Evolutionary conservation across 2,797 vertebrate species (phyloP).

Genomic region (Squalus acanthias): DNA sequence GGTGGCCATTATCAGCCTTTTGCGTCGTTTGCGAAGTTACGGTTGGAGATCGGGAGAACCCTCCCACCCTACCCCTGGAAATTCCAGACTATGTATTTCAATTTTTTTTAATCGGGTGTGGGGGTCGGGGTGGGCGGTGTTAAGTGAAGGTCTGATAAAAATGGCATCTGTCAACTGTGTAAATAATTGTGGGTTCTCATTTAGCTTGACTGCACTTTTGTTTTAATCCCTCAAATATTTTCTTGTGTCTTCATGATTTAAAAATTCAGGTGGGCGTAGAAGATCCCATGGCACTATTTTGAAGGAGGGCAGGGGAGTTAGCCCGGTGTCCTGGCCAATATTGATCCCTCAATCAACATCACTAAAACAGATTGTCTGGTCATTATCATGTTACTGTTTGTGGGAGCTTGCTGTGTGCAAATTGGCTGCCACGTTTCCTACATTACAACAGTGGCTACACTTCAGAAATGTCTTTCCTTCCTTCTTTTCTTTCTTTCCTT

Average conservation of each 20-base stretch:
- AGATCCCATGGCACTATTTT: too few species aligned
- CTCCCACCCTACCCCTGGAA: not conserved
- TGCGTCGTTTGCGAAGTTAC: not conserved
- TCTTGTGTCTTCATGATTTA: not conserved
- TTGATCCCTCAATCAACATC: not conserved
- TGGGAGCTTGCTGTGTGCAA: not conserved
- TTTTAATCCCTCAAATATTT: not conserved
- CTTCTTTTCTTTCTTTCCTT: not conserved
- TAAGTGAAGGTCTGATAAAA: not conserved
- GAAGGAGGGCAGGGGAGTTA: not conserved
- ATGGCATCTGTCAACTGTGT: not conserved
- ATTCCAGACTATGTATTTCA: not conserved
- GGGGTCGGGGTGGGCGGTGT: too few species aligned
- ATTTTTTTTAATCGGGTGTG: not conserved
- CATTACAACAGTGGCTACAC: not conserved
- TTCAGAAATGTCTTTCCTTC: not conserved
- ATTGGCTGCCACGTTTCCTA: not conserved
- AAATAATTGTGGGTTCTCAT: not conserved
- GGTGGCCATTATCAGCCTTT: not conserved
- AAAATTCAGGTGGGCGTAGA: not conserved
- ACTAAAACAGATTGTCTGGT: not conserved
- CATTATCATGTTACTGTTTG: not conserved
- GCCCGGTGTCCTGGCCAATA: not conserved
- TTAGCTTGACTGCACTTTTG: not conserved
- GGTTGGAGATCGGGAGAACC: not conserved